A percentile compares a stretch with the other conserved stretches of the same genome.
Conservation (phyloP, 92 coral and sea anemone species). For the Umimayanthus chanpuru region DNA sequence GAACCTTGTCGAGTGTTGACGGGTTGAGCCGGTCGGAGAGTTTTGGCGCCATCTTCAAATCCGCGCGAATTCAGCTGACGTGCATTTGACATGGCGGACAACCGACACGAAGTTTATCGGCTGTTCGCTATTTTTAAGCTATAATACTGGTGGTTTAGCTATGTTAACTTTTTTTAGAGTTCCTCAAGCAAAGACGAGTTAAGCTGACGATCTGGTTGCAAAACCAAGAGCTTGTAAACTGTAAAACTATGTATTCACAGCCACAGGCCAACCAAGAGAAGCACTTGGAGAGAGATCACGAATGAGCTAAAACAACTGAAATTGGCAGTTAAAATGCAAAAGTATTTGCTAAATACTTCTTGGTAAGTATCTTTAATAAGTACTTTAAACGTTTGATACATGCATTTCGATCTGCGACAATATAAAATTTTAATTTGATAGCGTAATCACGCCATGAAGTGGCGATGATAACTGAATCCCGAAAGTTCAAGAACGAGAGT, state of each 20-base stretch:
- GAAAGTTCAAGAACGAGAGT: not conserved
- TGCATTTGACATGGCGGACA: conserved; percentile 19
- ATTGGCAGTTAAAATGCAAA: not conserved
- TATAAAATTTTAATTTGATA: no score
- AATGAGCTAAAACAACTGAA: not conserved
- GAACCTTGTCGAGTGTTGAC: conserved; percentile 3
- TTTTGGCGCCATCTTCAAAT: conserved; percentile 34
- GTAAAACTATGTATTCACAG: no score
- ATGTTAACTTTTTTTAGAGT: not conserved
- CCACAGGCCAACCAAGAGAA: no score
- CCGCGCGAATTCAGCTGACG: conserved; percentile 22
- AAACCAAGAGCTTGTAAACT: no score
- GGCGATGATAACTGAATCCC: not conserved
- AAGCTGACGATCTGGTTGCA: not conserved
- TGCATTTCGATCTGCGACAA: not conserved
- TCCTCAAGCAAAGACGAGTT: not conserved
- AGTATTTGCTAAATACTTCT: not conserved
- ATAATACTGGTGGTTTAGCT: not conserved
- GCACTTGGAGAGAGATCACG: not conserved
- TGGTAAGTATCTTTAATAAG: not conserved
- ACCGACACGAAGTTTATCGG: not conserved
- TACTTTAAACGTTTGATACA: not conserved
- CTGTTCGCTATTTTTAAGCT: not conserved
- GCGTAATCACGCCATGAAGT: not conserved
- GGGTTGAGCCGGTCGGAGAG: not conserved